Percentiles rank a stretch among this genome's conserved stretches.
Evolutionary conservation across 2,888 invertebrate genomes (phyloP).

Genomic region (Drosophila gaucha): DNA sequence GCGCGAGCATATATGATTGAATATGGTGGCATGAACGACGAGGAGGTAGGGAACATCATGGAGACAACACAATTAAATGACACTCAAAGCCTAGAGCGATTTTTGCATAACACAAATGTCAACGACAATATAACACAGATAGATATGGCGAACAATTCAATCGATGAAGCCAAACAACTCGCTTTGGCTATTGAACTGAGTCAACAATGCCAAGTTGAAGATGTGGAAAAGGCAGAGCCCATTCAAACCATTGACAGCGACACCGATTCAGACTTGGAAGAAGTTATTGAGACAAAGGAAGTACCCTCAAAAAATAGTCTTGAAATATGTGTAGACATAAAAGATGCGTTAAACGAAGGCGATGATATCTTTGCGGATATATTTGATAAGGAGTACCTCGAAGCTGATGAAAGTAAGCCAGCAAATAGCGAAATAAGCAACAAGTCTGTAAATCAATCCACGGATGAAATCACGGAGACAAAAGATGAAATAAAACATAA

Average conservation of each 20-base stretch:
- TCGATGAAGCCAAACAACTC: conserved; percentile 52
- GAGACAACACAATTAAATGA: conserved; percentile 73
- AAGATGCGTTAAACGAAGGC: conserved; percentile 83
- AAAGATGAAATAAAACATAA: neutral
- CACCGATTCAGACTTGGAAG: conserved; percentile 80
- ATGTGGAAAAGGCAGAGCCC: neutral
- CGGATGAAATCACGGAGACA: neutral
- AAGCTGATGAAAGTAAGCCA: neutral
- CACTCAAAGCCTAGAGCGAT: conserved; percentile 50
- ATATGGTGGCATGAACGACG: conserved; percentile 90
- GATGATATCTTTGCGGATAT: conserved; percentile 92
- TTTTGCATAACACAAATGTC: conserved; percentile 21
- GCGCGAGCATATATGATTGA: conserved; percentile 91
- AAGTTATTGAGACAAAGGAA: conserved; percentile 28
- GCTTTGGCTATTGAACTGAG: conserved; percentile 50
- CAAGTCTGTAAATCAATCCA: neutral
- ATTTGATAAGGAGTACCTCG: conserved; percentile 82
- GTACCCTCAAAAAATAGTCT: conserved; percentile 39
- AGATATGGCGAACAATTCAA: conserved; percentile 35
- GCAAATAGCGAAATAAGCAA: too few relatives aligned
- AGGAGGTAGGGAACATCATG: conserved; percentile 88
- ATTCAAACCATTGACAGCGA: conserved; percentile 47
- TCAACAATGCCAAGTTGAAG: conserved; percentile 6
- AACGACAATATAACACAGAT: neutral
- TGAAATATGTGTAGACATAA: conserved; percentile 85